Base-by-base conservation (phyloP, 1,140 invertebrate species). In the Druon quercuslanigerum region DNA sequence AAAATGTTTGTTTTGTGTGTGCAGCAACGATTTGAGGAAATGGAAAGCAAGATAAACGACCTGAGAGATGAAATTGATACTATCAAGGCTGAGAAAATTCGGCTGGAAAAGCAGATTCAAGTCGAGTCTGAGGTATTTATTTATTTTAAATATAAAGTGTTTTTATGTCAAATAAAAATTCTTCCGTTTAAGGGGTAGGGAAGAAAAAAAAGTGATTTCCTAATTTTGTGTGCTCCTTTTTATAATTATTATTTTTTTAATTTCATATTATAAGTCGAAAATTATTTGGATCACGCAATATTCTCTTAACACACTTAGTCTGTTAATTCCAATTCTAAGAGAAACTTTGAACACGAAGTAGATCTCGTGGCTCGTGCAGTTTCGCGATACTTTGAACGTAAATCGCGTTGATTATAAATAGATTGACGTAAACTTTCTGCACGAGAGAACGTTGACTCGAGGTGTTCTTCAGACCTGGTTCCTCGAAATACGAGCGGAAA, bases 11-110 rank as follows among this genome's bases (percentile, higher is more conserved):
- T 83, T 85, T 46, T 88, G 76, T 90, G 71, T 85, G 79, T 86
- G 82, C 86, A 91, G 90, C 90, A 87, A 87, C 90, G 89, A 76
- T 91, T 91, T 75, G 90, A 90, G 77, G 88, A 91, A 79, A 90
- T 91, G 89, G 91, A 92, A 87, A 85, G 79, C 72, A 90, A 91
- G 78, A 90, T 91, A 71, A 88, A 89, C 75, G 87, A 91, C 79
- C 87, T 91, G 2, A 84, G 88, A 51, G 84, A 85, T 66, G 84
- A 91, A 86, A 87, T 92, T 52, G 88, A 88, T 57, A 83, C 79
- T 50, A 87, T 90, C 73, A 90, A 90, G 75, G 85, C 89, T 25
- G 90, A 91, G 73, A 91, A 90, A 75, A 84, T 74, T 84, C 80
- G 83, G 20, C 80, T 91, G 54, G 89, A 91, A 73, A 87, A 87